A percentile compares a stretch with the other conserved stretches of the same genome.
These are phyloP conservation scores for Pollimyrus isidori DNA, from an alignment of 2,113 vertebrate species.

Conservation along the genomic window DNA sequence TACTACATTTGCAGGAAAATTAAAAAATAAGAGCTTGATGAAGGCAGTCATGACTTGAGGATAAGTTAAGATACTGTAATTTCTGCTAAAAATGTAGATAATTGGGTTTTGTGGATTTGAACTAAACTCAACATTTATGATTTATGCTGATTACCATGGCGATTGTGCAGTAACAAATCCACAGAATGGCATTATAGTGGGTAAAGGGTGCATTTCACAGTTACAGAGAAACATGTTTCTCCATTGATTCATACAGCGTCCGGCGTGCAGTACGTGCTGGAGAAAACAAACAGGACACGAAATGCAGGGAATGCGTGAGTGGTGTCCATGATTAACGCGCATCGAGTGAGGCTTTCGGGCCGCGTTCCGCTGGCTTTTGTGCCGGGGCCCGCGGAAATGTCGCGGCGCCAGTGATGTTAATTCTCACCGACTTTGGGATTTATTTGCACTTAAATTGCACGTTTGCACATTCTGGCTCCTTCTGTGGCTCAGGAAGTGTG, in stretches of 20 bases:
- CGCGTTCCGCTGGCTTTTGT: background rate
- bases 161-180: background rate
- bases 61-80: background rate
- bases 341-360: background rate
- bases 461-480: background rate
- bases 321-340: background rate
- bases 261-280: background rate
- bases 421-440: slow-evolving; percentile 9
- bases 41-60: background rate
- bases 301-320: background rate
- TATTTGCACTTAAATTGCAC: background rate
- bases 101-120: background rate
- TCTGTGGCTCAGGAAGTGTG: slow-evolving; percentile 17
- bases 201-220: background rate
- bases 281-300: background rate
- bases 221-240: background rate
- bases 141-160: background rate
- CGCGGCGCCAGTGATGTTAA: slow-evolving; percentile 15
- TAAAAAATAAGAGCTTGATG: background rate
- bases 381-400: background rate
- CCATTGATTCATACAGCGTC: background rate
- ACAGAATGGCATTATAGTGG: background rate
- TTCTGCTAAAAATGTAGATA: background rate
- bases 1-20: background rate
- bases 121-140: background rate